Evolutionary conservation across 1,140 invertebrate genomes (phyloP).

Genomic region (Psilanteris sp.): DNA sequence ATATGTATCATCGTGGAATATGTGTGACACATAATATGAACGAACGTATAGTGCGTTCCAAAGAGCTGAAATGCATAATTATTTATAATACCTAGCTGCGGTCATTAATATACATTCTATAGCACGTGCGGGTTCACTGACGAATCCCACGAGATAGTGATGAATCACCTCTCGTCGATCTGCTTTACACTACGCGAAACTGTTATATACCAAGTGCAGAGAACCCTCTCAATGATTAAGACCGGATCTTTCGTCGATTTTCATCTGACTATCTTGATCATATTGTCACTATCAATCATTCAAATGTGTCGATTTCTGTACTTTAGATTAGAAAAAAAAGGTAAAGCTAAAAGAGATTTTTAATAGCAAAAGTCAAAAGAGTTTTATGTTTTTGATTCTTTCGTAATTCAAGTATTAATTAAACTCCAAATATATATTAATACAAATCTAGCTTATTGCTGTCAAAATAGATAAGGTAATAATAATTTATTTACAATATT

Average conservation of each 20-base stretch:
- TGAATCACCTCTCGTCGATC: constrained; percentile 34
- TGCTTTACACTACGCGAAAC: constrained; percentile 4
- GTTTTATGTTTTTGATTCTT: too few species aligned
- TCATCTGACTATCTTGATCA: constrained; percentile 18
- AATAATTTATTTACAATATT: too few species aligned
- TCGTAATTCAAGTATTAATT: too few species aligned
- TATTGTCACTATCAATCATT: constrained; percentile 34
- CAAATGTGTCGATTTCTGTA: constrained; percentile 4
- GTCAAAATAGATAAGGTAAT: too few species aligned
- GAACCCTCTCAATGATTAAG: constrained; percentile 19
- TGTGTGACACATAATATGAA: too few species aligned
- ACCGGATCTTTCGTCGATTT: constrained; percentile 20
- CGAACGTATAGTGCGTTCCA: neutral
- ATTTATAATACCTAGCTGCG: constrained; percentile 62
- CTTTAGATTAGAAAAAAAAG: constrained; percentile 8
- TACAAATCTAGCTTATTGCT: too few species aligned
- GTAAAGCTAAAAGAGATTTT: neutral
- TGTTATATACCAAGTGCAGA: constrained; percentile 18
- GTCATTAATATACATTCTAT: constrained; percentile 70
- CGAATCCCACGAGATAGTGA: constrained; percentile 56
- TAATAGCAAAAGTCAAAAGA: neutral
- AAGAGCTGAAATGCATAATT: constrained; percentile 66
- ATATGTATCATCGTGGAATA: constrained; percentile 5
- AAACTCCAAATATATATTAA: too few species aligned
- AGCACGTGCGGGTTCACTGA: constrained; percentile 57